These are phyloP conservation scores for Fistularia tabacaria DNA, from an alignment of 2,797 vertebrate species.

Conservation along the genomic window DNA sequence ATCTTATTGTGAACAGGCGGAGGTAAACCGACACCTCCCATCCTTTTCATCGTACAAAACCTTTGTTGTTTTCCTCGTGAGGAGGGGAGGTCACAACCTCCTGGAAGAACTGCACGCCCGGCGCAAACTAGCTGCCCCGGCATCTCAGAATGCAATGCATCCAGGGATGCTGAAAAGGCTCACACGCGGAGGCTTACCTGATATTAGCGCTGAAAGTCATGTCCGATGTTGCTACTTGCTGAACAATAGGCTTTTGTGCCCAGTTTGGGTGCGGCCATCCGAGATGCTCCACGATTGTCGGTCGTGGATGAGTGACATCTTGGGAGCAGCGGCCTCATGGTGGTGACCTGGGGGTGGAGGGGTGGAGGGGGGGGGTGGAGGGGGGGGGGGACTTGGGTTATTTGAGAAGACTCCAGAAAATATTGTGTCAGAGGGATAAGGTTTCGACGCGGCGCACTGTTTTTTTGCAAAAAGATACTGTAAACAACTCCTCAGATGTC, in stretches of 20 bases:
- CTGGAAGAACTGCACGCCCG: no score
- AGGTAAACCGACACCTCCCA: conserved; percentile 59
- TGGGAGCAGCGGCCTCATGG: background rate
- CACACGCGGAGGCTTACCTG: no score
- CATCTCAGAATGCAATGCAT: no score
- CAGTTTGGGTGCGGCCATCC: no score
- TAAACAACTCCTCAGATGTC: background rate
- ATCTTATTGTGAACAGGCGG: conserved; percentile 58
- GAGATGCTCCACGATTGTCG: no score
- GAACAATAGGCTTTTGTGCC: no score
- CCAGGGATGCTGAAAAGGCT: no score
- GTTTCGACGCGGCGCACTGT: conserved; percentile 48
- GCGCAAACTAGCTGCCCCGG: no score
- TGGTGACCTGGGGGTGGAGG: conserved; percentile 30
- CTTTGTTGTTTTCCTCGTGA: conserved; percentile 47
- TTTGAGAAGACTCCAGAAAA: conserved; percentile 47
- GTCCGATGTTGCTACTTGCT: no score
- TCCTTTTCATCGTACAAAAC: conserved; percentile 60
- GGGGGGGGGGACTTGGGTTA: conserved; percentile 32
- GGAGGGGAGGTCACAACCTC: no score
- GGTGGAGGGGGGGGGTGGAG: conserved; percentile 33
- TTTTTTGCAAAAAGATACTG: conserved; percentile 38
- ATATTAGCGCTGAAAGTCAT: no score
- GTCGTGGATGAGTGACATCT: no score
- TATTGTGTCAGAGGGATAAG: conserved; percentile 42